A percentile compares a stretch with the other conserved stretches of the same genome.
These are phyloP conservation scores for Stenolophus ochropezus DNA, from an alignment of 2,888 invertebrate genomes.

Conservation along the genomic window DNA sequence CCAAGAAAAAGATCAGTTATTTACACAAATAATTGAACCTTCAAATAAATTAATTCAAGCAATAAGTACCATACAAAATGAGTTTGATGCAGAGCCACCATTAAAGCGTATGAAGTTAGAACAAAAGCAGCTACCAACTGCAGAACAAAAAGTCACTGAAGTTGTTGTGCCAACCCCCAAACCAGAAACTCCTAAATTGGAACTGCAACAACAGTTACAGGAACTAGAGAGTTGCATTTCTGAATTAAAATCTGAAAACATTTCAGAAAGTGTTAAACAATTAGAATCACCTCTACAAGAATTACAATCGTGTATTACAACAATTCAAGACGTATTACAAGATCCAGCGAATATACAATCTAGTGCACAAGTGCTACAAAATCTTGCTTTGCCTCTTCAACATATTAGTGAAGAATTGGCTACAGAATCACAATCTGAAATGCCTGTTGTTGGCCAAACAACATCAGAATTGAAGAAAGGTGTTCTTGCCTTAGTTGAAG, in stretches of 20 bases:
- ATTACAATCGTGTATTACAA: slow-evolving; percentile 36
- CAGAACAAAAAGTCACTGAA: slow-evolving; percentile 67
- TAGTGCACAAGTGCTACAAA: slow-evolving; percentile 21
- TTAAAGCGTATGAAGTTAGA: slow-evolving; percentile 61
- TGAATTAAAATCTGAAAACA: slow-evolving; percentile 22
- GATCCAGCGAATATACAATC: slow-evolving; percentile 1
- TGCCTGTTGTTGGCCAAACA: background rate
- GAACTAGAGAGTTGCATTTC: slow-evolving; percentile 41
- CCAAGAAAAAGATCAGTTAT: slow-evolving; percentile 31
- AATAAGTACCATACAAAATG: slow-evolving; percentile 12
- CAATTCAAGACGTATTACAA: slow-evolving; percentile 32
- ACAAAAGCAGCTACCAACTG: slow-evolving; percentile 65
- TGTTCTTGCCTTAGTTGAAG: slow-evolving; percentile 26
- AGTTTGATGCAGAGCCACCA: slow-evolving; percentile 56
- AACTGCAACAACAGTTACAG: slow-evolving; percentile 1
- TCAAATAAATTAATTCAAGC: slow-evolving; percentile 21
- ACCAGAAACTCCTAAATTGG: background rate
- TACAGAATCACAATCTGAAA: background rate
- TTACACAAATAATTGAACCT: slow-evolving; percentile 1
- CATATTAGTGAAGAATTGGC: slow-evolving; percentile 40
- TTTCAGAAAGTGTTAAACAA: slow-evolving; percentile 34
- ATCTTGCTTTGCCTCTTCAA: slow-evolving; percentile 14
- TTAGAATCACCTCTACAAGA: slow-evolving; percentile 44
- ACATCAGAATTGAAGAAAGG: slow-evolving; percentile 38
- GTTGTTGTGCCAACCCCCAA: background rate